Percentiles rank a stretch among this genome's conserved stretches.
phyloP scores from a whole-genome alignment of 2,797 vertebrate genomes.

The Cheirogaleus major region DNA sequence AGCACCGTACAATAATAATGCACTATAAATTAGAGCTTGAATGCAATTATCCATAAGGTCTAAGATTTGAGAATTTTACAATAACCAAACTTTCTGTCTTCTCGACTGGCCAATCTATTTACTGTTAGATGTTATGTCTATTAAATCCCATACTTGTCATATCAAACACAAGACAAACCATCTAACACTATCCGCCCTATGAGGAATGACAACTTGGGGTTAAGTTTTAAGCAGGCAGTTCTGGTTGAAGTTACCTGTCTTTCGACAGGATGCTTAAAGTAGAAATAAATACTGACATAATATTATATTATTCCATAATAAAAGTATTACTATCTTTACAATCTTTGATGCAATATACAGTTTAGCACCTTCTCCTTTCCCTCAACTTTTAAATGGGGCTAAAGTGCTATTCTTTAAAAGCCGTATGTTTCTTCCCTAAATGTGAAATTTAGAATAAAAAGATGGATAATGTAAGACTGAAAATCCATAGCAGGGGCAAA shows the following conservation, averaged over 20 bases:
- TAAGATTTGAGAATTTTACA: not conserved
- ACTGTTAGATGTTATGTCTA: not conserved
- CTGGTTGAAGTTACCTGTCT: not conserved
- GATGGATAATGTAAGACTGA: not conserved
- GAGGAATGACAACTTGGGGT: not conserved
- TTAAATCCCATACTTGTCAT: not conserved
- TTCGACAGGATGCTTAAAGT: not conserved
- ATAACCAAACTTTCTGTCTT: not conserved
- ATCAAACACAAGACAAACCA: not conserved
- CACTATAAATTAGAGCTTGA: not conserved
- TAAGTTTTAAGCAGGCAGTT: not conserved
- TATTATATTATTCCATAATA: not conserved
- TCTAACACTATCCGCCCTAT: not conserved
- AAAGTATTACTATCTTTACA: not conserved
- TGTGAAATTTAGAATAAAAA: not conserved
- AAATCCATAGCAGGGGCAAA: not conserved
- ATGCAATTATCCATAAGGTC: not conserved
- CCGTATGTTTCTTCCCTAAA: not conserved
- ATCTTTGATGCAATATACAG: not conserved
- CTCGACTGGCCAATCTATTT: not conserved
- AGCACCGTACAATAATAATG: not conserved
- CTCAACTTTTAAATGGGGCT: not conserved
- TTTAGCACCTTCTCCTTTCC: not conserved
- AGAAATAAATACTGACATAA: not conserved
- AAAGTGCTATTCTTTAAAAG: not conserved